Evolutionary conservation across 2,888 invertebrate genomes (phyloP).

Genomic region (Caenorhabditis sulstoni): DNA sequence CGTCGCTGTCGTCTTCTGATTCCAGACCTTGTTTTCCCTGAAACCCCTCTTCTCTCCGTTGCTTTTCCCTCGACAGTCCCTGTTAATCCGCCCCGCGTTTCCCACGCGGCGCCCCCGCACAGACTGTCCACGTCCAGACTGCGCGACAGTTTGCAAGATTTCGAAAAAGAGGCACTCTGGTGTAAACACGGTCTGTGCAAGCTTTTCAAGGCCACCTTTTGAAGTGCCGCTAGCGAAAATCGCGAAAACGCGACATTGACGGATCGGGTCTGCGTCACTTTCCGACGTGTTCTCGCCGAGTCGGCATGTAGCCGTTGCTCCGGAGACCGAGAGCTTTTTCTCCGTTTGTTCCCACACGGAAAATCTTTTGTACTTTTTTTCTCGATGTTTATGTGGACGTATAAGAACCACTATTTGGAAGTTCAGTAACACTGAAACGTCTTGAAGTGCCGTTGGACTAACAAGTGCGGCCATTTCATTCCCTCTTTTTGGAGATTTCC

Average conservation of each 20-base stretch:
- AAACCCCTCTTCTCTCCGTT: neutral
- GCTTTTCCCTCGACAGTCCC: conserved; percentile 1
- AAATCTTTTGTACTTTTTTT: too few relatives aligned
- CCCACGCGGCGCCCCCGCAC: conserved; percentile 53
- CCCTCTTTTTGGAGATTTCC: too few relatives aligned
- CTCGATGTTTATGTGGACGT: too few relatives aligned
- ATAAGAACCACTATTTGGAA: too few relatives aligned
- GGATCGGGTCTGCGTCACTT: conserved; percentile 48
- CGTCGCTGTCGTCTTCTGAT: neutral
- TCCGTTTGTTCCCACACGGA: too few relatives aligned
- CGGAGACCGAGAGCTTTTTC: too few relatives aligned
- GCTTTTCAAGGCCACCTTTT: conserved; percentile 36
- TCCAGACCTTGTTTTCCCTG: conserved; percentile 32
- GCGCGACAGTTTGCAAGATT: conserved; percentile 49
- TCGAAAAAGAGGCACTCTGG: conserved; percentile 38
- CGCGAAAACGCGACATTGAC: conserved; percentile 25
- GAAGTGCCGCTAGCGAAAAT: conserved; percentile 41
- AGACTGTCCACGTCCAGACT: conserved; percentile 20
- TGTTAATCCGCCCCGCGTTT: conserved; percentile 12
- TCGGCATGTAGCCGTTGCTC: neutral
- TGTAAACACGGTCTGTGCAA: conserved; percentile 55
- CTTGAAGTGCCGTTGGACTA: too few relatives aligned
- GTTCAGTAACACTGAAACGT: too few relatives aligned
- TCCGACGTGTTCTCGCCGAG: conserved; percentile 4
- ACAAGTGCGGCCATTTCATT: too few relatives aligned